These are phyloP conservation scores for Autographa pulchrina DNA, from an alignment of 2,888 invertebrate species.

Conservation along the genomic window DNA sequence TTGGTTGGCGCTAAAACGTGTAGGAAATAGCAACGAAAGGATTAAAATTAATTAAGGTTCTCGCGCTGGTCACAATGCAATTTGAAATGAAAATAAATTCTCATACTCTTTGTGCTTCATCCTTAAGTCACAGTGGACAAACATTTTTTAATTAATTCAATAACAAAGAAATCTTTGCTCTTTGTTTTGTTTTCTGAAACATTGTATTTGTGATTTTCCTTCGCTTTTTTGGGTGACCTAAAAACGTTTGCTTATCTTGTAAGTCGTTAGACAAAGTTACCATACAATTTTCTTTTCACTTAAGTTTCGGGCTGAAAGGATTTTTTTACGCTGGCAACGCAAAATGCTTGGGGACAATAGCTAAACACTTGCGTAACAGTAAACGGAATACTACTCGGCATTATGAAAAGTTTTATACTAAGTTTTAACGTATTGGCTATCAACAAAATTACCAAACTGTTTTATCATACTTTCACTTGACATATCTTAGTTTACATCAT, in stretches of 20 bases:
- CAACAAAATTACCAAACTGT: not conserved
- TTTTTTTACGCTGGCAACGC: constrained; percentile 31
- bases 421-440: not conserved
- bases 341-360: constrained; percentile 28
- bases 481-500: not conserved
- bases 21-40: constrained; percentile 50
- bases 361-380: constrained; percentile 9
- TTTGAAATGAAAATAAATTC: constrained; percentile 49
- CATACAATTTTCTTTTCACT: constrained; percentile 26
- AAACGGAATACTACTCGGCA: constrained; percentile 2
- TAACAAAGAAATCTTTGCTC: constrained; percentile 50
- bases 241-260: constrained; percentile 48
- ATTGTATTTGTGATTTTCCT: constrained; percentile 42
- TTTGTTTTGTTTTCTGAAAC: constrained; percentile 39
- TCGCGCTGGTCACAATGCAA: constrained; percentile 53
- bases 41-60: constrained; percentile 64
- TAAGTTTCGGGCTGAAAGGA: constrained; percentile 39
- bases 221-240: constrained; percentile 39
- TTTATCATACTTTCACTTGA: not conserved
- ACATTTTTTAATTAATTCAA: constrained; percentile 56
- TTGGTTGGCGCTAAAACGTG: not conserved
- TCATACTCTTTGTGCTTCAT: constrained; percentile 47
- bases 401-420: constrained; percentile 4
- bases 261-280: constrained; percentile 42
- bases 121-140: constrained; percentile 40